Evolutionary conservation across 2,888 invertebrate genomes (phyloP), one percentile per base, ranked within the genome.

Genomic region (Miltochrista miniata): DNA sequence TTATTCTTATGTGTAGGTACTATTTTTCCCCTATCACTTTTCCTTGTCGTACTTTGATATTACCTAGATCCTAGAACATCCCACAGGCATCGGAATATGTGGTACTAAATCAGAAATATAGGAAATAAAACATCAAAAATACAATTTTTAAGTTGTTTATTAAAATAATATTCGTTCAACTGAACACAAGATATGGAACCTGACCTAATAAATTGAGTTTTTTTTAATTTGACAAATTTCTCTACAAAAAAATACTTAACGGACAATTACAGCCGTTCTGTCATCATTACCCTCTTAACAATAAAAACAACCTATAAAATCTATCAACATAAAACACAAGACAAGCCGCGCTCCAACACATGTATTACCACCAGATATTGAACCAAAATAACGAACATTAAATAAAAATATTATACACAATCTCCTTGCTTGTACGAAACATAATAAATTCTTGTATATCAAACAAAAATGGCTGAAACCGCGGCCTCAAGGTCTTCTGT

Each of bases 161-260:
- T 91, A 90, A 90, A 90, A 90, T 90, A 90, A 90, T 90, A 91
- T 89, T 90, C 87, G 90, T 90, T 87, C 89, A 87, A 86, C 85
- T 89, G 91, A 91, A 90, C 90, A 90, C 90, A 90, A 88, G 87
- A 86, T 75, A 86, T 74, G 82, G 87, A 86, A 82, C 79, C 90
- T 85, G 90, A 87, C 86, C 87, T 89, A 89, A 85, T 85, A 82
- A 83, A 85, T 80, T 87, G 87, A 87, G 87, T 88, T 87, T 65
- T 41, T 39, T 76, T 75, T 88, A 90, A 86, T 85, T 88, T 89
- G 87, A 83, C 85, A 89, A 81, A 78, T 81, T 78, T 80, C 75
- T 78, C 80, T 85, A 83, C 76, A 81, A 79, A 79, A n/a, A 76
- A 79, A 79, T 81, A 74, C 74, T 79, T 77, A 83, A 77, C 74